Evolutionary conservation across 2,113 vertebrate genomes (phyloP).

Genomic region (Gulo gulo): DNA sequence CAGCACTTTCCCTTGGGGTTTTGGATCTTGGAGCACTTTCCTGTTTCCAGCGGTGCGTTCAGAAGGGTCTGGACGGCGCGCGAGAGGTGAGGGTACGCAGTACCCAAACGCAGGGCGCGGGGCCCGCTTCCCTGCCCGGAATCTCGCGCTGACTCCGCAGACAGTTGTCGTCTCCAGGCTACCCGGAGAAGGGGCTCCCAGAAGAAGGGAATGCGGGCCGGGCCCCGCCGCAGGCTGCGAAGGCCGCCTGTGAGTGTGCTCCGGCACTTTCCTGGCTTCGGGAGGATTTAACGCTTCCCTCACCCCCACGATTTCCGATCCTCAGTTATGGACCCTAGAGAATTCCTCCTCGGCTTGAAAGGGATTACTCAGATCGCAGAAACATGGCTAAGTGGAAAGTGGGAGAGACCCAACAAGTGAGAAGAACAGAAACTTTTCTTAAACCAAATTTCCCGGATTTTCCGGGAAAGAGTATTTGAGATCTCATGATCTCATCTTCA

Average conservation of each 20-base stretch:
- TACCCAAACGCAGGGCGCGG: not conserved
- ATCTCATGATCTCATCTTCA: not conserved
- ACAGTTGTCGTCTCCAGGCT: not conserved
- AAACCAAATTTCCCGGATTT: not conserved
- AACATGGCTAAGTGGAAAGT: conserved; percentile 39
- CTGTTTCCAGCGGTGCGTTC: not conserved
- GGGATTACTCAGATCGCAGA: conserved; percentile 51
- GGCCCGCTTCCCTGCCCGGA: not conserved
- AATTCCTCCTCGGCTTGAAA: conserved; percentile 50
- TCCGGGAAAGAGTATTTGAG: not conserved
- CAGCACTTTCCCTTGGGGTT: not conserved
- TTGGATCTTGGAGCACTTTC: not conserved
- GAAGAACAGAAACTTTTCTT: not conserved
- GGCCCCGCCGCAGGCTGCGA: not conserved
- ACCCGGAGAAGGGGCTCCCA: not conserved
- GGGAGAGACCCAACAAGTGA: not conserved
- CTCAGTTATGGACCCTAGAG: conserved; percentile 41
- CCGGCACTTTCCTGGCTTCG: not conserved
- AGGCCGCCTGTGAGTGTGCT: not conserved
- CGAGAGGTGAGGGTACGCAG: not conserved
- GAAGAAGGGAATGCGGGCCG: not conserved
- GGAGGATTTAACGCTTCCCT: not conserved
- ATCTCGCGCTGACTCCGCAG: not conserved
- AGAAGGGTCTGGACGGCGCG: accelerated
- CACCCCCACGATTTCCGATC: not conserved